These are phyloP conservation scores for Callipepla californica DNA, from an alignment of 2,113 vertebrate species.

Conservation along the genomic window DNA sequence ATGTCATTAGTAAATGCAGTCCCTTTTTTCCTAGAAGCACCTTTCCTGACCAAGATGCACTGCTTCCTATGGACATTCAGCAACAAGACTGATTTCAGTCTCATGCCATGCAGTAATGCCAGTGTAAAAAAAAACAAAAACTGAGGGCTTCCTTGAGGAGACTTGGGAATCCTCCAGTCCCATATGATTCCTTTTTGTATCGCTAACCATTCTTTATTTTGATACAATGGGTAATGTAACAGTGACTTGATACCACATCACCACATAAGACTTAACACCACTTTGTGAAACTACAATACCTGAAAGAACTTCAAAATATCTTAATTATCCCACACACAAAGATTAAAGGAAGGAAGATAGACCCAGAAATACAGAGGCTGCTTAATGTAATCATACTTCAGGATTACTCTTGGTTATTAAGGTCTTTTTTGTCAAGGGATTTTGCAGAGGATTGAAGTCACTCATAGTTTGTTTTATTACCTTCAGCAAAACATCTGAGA, in stretches of 20 bases:
- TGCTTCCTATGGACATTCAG: neutral
- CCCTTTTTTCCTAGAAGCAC: neutral
- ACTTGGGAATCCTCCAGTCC: neutral
- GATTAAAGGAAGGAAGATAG: conserved; percentile 52
- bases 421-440: neutral
- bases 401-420: conserved; percentile 20
- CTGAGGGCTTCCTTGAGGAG: neutral
- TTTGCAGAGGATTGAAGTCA: conserved; percentile 5
- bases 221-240: neutral
- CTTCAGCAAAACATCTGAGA: conserved; percentile 30
- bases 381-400: conserved; percentile 12
- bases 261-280: neutral
- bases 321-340: conserved; percentile 42
- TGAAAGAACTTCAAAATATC: conserved; percentile 41
- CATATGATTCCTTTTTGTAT: neutral
- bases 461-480: conserved; percentile 19
- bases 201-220: neutral
- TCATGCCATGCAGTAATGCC: neutral
- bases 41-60: neutral
- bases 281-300: conserved; percentile 4
- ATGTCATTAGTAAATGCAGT: neutral
- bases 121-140: neutral
- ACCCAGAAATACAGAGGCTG: neutral
- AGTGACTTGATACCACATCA: neutral
- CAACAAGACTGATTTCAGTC: neutral